phyloP scores from a whole-genome alignment of 2,113 vertebrate genomes.

The Reinhardtius hippoglossoides region DNA sequence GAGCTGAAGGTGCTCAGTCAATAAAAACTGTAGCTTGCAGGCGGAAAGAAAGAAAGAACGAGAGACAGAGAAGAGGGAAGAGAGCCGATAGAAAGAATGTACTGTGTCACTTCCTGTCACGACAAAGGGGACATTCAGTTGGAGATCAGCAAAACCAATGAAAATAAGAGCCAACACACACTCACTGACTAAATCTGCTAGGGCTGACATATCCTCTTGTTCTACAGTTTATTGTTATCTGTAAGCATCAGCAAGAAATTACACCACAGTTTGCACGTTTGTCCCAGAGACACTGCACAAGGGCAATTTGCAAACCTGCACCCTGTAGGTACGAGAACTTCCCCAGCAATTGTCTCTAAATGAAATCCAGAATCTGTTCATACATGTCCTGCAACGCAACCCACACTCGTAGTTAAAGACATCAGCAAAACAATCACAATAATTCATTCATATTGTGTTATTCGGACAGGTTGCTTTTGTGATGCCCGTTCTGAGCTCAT shows the following conservation, averaged over 20 bases:
- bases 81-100: background rate
- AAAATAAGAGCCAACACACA: background rate
- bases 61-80: background rate
- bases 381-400: background rate
- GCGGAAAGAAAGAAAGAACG: background rate
- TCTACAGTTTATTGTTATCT: background rate
- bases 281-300: too few relatives aligned
- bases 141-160: background rate
- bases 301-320: background rate
- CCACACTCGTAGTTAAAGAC: background rate
- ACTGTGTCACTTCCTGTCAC: constrained; percentile 33
- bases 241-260: background rate
- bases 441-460: background rate
- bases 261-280: background rate
- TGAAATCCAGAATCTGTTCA: too few relatives aligned
- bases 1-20: background rate
- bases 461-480: background rate
- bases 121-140: constrained; percentile 27
- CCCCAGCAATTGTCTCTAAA: too few relatives aligned
- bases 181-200: too few relatives aligned
- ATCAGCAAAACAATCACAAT: background rate
- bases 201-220: background rate
- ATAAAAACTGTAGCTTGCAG: background rate
- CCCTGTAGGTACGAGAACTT: background rate
- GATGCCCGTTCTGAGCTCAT: background rate